These are phyloP conservation scores for Scaptodrosophila lebanonensis DNA, from an alignment of 1,140 invertebrate genomes.

Conservation along the genomic window DNA sequence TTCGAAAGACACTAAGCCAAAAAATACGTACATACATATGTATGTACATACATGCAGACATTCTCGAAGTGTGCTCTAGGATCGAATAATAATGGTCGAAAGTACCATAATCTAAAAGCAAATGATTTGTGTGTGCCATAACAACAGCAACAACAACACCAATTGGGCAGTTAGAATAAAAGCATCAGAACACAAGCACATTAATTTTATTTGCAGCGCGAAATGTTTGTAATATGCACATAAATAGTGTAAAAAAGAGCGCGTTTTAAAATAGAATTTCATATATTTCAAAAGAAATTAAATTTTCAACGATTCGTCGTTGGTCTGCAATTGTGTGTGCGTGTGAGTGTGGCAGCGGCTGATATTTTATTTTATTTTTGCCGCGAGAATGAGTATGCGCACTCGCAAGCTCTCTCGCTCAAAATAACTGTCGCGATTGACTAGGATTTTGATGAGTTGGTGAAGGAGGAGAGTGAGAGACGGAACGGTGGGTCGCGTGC, in stretches of 20 bases:
- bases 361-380: too few relatives aligned
- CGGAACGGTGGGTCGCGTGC: too few relatives aligned
- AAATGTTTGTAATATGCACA: too few relatives aligned
- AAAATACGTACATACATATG: not conserved
- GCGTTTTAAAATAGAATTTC: slow-evolving; percentile 49
- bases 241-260: slow-evolving; percentile 22
- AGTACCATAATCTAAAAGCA: slow-evolving; percentile 26
- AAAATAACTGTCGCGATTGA: too few relatives aligned
- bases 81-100: slow-evolving; percentile 7
- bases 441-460: too few relatives aligned
- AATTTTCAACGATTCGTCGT: too few relatives aligned
- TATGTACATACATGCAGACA: not conserved
- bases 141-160: too few relatives aligned
- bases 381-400: too few relatives aligned
- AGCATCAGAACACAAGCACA: slow-evolving; percentile 7
- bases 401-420: too few relatives aligned
- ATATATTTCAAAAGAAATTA: slow-evolving; percentile 53
- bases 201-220: not conserved
- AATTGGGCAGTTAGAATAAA: slow-evolving; percentile 22
- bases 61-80: too few relatives aligned
- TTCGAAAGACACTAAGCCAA: slow-evolving; percentile 13
- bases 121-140: too few relatives aligned
- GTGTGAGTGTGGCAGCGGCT: slow-evolving; percentile 15
- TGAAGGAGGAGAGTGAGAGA: too few relatives aligned
- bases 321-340: slow-evolving; percentile 33